Evolutionary conservation across 2,888 invertebrate genomes (phyloP).

Genomic region (Ecliptopera silaceata): DNA sequence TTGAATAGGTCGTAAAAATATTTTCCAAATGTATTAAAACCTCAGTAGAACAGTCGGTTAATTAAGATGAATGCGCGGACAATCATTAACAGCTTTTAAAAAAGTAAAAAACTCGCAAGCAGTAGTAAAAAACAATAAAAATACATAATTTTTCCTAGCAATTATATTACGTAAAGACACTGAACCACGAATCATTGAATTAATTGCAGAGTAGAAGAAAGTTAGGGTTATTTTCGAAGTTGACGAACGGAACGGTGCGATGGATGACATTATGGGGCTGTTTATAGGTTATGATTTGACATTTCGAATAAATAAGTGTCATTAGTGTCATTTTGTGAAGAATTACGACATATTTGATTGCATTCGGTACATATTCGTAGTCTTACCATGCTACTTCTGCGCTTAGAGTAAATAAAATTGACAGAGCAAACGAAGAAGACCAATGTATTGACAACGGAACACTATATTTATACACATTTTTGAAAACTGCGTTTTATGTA

Average conservation of each 20-base stretch:
- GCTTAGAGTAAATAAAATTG: no score
- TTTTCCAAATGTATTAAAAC: conserved; percentile 20
- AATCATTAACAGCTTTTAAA: conserved; percentile 14
- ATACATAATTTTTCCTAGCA: conserved; percentile 24
- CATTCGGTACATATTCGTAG: no score
- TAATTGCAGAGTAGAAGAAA: conserved; percentile 48
- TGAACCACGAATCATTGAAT: conserved; percentile 41
- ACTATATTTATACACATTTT: no score
- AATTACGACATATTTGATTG: no score
- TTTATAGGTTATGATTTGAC: neutral
- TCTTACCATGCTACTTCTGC: no score
- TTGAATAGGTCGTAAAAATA: conserved; percentile 40
- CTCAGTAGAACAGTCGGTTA: conserved; percentile 20
- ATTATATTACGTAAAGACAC: conserved; percentile 34
- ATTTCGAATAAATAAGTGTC: neutral
- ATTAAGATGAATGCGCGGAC: conserved; percentile 14
- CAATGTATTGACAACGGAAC: no score
- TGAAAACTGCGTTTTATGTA: no score
- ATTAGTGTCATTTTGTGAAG: neutral
- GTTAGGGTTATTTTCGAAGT: conserved; percentile 40
- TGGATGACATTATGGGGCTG: neutral
- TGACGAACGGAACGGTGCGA: conserved; percentile 48
- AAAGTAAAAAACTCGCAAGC: conserved; percentile 7
- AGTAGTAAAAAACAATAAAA: conserved; percentile 3
- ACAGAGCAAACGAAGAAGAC: no score